A percentile compares a stretch with the other conserved stretches of the same genome.
phyloP scores from a whole-genome alignment of 1,140 invertebrate genomes.

The Drosophila pseudoobscura region DNA sequence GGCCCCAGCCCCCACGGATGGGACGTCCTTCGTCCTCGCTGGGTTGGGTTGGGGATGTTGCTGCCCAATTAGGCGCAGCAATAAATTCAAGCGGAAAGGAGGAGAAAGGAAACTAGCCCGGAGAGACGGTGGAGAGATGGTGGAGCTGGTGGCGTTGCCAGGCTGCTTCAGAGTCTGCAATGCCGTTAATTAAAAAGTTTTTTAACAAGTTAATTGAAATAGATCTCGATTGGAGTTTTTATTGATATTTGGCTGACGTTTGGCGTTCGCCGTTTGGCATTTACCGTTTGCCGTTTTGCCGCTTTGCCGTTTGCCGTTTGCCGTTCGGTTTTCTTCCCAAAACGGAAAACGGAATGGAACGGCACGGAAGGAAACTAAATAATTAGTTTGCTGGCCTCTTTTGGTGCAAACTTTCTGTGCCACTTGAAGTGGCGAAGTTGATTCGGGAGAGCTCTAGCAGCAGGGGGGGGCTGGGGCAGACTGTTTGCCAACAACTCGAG shows the following conservation, averaged over 20 bases:
- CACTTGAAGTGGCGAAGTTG: constrained; percentile 74
- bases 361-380: constrained; percentile 75
- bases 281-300: constrained; percentile 13
- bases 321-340: constrained; percentile 14
- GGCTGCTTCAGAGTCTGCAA: constrained; percentile 48
- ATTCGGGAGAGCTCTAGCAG: constrained; percentile 17
- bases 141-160: constrained; percentile 10
- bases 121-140: constrained; percentile 24
- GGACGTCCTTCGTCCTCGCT: no score
- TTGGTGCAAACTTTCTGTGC: constrained; percentile 67
- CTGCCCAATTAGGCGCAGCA: constrained; percentile 76
- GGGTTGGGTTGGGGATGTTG: constrained; percentile 11
- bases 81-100: constrained; percentile 57
- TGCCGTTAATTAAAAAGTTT: constrained; percentile 80
- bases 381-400: constrained; percentile 81
- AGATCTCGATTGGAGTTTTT: constrained; percentile 81
- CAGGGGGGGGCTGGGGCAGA: constrained; percentile 24
- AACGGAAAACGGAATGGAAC: neutral
- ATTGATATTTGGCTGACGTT: constrained; percentile 76
- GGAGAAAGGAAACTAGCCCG: constrained; percentile 26
- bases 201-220: constrained; percentile 81
- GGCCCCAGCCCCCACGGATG: neutral
- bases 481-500: constrained; percentile 78
- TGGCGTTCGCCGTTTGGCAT: constrained; percentile 47
- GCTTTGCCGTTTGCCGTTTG: constrained; percentile 14